phyloP scores from a whole-genome alignment of 1,140 invertebrate genomes.

The Bombus impatiens region DNA sequence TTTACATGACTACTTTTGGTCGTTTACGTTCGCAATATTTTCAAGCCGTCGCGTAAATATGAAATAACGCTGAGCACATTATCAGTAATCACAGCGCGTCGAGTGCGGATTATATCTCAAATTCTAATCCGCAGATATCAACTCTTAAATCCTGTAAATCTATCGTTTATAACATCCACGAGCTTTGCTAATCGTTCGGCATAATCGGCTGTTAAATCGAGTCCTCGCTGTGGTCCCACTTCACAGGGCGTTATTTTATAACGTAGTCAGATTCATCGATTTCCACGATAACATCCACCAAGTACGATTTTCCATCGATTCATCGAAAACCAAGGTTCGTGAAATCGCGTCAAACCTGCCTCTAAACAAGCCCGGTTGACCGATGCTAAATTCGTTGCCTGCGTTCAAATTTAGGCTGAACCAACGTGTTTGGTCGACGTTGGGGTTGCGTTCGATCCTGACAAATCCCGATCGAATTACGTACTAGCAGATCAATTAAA shows the following conservation, averaged over 20 bases:
- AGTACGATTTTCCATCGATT: background rate
- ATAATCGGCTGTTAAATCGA: slow-evolving; percentile 54
- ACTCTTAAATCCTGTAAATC: slow-evolving; percentile 56
- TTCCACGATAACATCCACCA: background rate
- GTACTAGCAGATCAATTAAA: background rate
- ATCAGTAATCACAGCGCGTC: slow-evolving; percentile 32
- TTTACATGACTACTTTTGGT: no score
- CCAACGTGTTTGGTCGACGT: background rate
- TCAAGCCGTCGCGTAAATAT: slow-evolving; percentile 9
- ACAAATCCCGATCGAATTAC: no score
- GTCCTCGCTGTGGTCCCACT: background rate
- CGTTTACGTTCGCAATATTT: background rate
- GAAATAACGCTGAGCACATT: slow-evolving; percentile 43
- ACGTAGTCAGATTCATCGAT: slow-evolving; percentile 35
- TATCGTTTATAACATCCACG: slow-evolving; percentile 47
- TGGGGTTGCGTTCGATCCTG: background rate
- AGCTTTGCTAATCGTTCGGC: slow-evolving; percentile 51
- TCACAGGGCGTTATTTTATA: slow-evolving; percentile 26
- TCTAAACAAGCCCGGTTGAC: background rate
- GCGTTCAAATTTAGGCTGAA: background rate
- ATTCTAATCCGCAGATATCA: slow-evolving; percentile 48
- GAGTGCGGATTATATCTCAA: slow-evolving; percentile 37
- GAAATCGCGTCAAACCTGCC: background rate
- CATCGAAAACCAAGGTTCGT: background rate
- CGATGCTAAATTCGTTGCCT: background rate